These are phyloP conservation scores for Stenodera caucasica DNA, from an alignment of 2,888 invertebrate species.

Conservation along the genomic window DNA sequence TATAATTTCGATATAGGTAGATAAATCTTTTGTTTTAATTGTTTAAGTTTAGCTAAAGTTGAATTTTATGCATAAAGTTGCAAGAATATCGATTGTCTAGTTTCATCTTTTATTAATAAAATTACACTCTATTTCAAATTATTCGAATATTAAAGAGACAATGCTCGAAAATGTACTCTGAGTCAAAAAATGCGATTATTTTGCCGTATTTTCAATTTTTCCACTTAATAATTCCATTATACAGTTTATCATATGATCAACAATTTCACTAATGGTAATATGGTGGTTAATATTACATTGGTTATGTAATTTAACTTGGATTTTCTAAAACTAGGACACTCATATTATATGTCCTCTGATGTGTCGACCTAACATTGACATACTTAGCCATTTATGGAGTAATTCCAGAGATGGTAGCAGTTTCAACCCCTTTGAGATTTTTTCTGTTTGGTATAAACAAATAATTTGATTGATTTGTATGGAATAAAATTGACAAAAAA, in stretches of 20 bases:
- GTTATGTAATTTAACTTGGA: conserved; percentile 12
- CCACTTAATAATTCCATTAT: no score
- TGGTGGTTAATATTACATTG: conserved; percentile 1
- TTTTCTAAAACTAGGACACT: conserved; percentile 18
- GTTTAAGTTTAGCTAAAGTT: no score
- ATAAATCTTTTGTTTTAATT: no score
- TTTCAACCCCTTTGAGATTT: background rate
- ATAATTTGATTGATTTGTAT: no score
- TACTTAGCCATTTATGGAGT: conserved; percentile 20
- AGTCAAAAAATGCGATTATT: no score
- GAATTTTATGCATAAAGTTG: no score
- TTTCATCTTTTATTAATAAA: no score
- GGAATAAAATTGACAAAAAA: background rate
- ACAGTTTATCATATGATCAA: background rate
- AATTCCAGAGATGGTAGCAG: background rate
- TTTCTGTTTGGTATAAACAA: background rate
- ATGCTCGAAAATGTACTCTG: no score
- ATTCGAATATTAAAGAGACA: no score
- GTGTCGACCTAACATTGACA: conserved; percentile 38
- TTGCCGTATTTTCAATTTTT: no score
- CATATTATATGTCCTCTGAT: conserved; percentile 23
- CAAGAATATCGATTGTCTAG: no score
- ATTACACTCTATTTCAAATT: no score
- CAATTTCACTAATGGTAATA: background rate
- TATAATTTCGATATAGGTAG: background rate